A percentile compares a stretch with the other conserved stretches of the same genome.
Conservation (phyloP, 92 coral and sea anemone species). For the Umimayanthus chanpuru region DNA sequence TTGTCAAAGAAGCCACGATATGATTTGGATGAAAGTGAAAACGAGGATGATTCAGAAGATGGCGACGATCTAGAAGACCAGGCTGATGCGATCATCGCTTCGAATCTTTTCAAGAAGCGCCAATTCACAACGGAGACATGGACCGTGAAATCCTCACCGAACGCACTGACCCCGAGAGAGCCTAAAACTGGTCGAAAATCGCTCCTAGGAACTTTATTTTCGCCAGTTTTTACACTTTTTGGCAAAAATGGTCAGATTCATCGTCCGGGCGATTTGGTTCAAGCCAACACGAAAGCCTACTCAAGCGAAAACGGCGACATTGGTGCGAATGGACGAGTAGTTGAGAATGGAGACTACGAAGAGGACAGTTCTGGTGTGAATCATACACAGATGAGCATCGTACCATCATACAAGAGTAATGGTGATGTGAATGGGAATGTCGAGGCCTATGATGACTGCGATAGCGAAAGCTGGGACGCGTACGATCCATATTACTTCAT, state of each 20-base stretch:
- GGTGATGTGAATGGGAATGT: constrained; percentile 97
- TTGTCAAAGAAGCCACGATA: constrained; percentile 74
- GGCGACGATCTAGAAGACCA: constrained; percentile 73
- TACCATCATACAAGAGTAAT: constrained; percentile 50
- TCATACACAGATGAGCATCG: constrained; percentile 40
- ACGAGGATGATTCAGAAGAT: constrained; percentile 46
- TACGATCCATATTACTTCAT: constrained; percentile 97
- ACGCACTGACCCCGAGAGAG: constrained; percentile 47
- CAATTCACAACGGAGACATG: constrained; percentile 87
- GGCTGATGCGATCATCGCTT: constrained; percentile 91
- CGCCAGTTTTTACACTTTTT: constrained; percentile 94
- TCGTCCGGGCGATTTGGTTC: constrained; percentile 66
- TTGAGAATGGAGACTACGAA: constrained; percentile 68
- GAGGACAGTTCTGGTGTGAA: constrained; percentile 52
- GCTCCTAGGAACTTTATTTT: constrained; percentile 92
- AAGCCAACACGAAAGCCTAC: constrained; percentile 43
- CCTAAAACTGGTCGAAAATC: constrained; percentile 82
- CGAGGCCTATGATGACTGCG: constrained; percentile 67
- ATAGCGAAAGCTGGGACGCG: constrained; percentile 79
- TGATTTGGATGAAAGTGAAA: constrained; percentile 56
- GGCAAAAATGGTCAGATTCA: constrained; percentile 96
- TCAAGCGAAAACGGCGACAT: constrained; percentile 33
- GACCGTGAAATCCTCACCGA: constrained; percentile 49
- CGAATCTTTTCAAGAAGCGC: constrained; percentile 90
- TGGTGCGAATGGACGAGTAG: constrained; percentile 43